Evolutionary conservation across 2,888 invertebrate species (phyloP), one percentile per base, ranked within the genome.

Genomic region (Rhagonycha fulva): DNA sequence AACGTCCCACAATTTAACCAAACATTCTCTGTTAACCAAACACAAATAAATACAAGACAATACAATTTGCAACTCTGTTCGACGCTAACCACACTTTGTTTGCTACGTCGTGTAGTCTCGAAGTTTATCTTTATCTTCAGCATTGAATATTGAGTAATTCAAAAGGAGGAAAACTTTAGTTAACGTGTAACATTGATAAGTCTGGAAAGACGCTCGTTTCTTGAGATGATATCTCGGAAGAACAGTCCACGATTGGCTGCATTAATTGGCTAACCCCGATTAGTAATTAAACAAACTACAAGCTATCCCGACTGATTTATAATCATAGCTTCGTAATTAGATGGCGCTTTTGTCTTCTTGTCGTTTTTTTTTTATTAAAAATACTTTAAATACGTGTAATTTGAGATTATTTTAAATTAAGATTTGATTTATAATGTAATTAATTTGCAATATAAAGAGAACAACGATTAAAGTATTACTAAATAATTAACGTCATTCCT

Each of bases 191-290:
- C 24, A 60, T 47, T 23, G 62, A 24, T 32, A 12, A 12, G 12
- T 47, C 70, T 67, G 63, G 71, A 62, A 72, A 74, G 74, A 75
- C 71, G 72, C 77, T 75, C 77, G 77, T 70, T 75, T 73, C 75
- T 75, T 75, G 78, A 80, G 83, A 81, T 82, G 78, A 80, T 82
- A 83, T 82, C 82, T 72, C 32, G 68, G 72, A 77, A 78, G 79
- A 82, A 78, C 78, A 81, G 82, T 82, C 84, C 83, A 82, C 83
- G 83, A 84, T 85, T 82, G 84, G 81, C 81, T 82, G 82, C 84
- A 84, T 84, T 85, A 85, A 85, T 85, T 85, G 85, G 83, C 84
- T 81, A 82, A 83, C 82, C 83, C 82, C 83, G 84, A 85, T 84
- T 84, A 83, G 84, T 84, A 85, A 85, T 85, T 85, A 85, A 85